Evolutionary conservation across 2,888 invertebrate species (phyloP).

Genomic region (Protodeltote pygarga): DNA sequence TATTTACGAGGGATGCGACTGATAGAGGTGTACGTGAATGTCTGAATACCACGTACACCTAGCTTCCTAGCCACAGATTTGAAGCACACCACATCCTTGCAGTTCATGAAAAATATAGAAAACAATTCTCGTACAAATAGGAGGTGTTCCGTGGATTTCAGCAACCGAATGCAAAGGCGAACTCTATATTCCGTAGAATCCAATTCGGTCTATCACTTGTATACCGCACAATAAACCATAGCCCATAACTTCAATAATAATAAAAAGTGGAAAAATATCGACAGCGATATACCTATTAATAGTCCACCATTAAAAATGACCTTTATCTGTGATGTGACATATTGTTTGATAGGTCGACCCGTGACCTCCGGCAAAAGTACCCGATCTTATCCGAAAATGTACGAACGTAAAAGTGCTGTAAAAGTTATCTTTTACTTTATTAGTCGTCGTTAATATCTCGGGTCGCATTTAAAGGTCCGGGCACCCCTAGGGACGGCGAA

Average conservation of each 20-base stretch:
- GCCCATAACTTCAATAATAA: background rate
- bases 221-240: background rate
- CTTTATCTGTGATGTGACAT: background rate
- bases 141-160: too few species aligned
- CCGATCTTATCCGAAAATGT: background rate
- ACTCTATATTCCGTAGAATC: too few species aligned
- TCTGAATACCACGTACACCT: too few species aligned
- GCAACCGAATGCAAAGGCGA: too few species aligned
- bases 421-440: conserved; percentile 17
- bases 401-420: conserved; percentile 4
- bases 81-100: too few species aligned
- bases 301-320: background rate
- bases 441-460: conserved; percentile 3
- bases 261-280: background rate
- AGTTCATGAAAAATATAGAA: too few species aligned
- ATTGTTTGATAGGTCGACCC: background rate
- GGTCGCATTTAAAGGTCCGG: conserved; percentile 3
- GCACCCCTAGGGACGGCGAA: background rate
- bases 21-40: too few species aligned
- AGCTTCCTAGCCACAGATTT: too few species aligned
- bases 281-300: background rate
- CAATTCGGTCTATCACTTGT: too few species aligned
- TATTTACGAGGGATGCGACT: too few species aligned
- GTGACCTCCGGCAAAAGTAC: conserved; percentile 7
- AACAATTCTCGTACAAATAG: too few species aligned